phyloP scores from a whole-genome alignment of 2,888 invertebrate species.

The Platypus cylindrus region DNA sequence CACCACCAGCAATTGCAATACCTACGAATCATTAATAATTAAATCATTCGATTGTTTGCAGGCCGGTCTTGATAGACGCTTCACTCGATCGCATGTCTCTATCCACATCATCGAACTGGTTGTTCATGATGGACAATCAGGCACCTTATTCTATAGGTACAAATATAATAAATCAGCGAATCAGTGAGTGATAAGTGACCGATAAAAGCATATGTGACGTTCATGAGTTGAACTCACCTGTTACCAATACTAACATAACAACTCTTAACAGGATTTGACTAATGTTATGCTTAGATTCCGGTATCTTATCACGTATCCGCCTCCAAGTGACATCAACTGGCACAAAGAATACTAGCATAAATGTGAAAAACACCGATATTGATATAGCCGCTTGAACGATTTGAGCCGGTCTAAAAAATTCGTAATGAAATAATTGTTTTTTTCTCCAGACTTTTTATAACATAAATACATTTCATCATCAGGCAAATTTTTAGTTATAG shows the following conservation, averaged over 20 bases:
- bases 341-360: constrained; percentile 88
- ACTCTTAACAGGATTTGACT: constrained; percentile 42
- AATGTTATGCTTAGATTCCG: constrained; percentile 40
- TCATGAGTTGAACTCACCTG: constrained; percentile 47
- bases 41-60: too few species aligned
- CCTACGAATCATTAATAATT: too few species aligned
- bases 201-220: too few species aligned
- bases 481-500: constrained; percentile 78
- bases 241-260: constrained; percentile 41
- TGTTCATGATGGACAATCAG: too few species aligned
- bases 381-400: constrained; percentile 76
- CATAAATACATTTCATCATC: constrained; percentile 43
- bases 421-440: neutral
- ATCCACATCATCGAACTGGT: too few species aligned
- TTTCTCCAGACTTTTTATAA: neutral
- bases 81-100: too few species aligned
- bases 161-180: too few species aligned
- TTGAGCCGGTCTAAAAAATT: constrained; percentile 50
- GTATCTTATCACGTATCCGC: constrained; percentile 43
- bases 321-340: constrained; percentile 87
- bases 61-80: too few species aligned
- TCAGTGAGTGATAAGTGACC: too few species aligned
- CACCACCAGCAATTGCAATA: constrained; percentile 47
- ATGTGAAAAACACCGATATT: constrained; percentile 80
- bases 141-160: too few species aligned